These are phyloP conservation scores for Caranx ignobilis DNA, from an alignment of 2,113 vertebrate genomes.

Conservation along the genomic window DNA sequence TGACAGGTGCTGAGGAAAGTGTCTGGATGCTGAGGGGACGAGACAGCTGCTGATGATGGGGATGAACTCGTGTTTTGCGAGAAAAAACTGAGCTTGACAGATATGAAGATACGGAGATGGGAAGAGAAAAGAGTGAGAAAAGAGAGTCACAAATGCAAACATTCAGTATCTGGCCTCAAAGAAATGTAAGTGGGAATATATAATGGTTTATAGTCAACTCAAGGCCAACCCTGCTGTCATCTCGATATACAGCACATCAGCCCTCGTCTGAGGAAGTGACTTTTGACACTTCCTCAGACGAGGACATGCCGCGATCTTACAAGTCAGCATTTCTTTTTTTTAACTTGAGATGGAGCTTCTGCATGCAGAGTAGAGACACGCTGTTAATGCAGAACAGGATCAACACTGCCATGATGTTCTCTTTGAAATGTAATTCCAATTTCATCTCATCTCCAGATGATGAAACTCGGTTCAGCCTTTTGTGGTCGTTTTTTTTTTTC, in stretches of 20 bases:
- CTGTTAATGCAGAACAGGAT: background rate
- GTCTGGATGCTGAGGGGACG: slow-evolving; percentile 44
- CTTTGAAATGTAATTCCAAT: background rate
- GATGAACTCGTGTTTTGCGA: slow-evolving; percentile 40
- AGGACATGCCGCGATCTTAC: slow-evolving; percentile 4
- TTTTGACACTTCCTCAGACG: slow-evolving; percentile 14
- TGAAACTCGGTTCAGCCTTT: background rate
- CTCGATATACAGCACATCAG: slow-evolving; percentile 19
- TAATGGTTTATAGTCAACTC: slow-evolving; percentile 37
- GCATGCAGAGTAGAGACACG: slow-evolving; percentile 26
- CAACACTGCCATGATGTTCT: background rate
- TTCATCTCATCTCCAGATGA: background rate
- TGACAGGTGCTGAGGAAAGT: slow-evolving; percentile 49
- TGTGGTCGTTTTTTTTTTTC: background rate
- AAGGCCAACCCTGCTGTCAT: slow-evolving; percentile 33
- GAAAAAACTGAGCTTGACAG: slow-evolving; percentile 54
- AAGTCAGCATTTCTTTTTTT: slow-evolving; percentile 66
- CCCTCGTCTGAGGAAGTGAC: slow-evolving; percentile 49
- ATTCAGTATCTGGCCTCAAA: background rate
- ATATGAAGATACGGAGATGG: slow-evolving; percentile 28
- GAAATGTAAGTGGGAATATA: background rate
- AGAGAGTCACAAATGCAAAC: slow-evolving; percentile 28
- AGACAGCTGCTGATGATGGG: slow-evolving; percentile 58
- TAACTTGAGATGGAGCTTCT: slow-evolving; percentile 28
- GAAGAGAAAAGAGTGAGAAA: slow-evolving; percentile 13